Evolutionary conservation across 2,888 invertebrate species (phyloP), one percentile per base, ranked within the genome.

Genomic region (Notodonta ziczac): DNA sequence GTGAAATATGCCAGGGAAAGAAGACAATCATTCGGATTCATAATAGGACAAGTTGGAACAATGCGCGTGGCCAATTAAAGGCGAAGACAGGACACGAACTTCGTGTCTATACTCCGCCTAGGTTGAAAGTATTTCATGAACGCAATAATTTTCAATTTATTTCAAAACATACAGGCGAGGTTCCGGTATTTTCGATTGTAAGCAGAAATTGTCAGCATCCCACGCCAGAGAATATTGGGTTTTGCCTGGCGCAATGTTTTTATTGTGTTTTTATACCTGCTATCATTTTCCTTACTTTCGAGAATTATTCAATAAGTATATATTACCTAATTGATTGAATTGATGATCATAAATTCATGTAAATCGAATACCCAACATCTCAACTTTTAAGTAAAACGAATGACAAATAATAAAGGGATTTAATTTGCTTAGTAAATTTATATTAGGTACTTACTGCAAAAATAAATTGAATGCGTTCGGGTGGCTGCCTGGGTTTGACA

Each of bases 31-130:
- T 59, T 73, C 67, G 73, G 76, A 76, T 77, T 83, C 80, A 80
- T 80, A 84, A 81, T 82, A 77, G 80, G 82, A 78, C 76, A 77
- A 74, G 74, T 76, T 77, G 80, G 76, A 84, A 87, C 86, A 85
- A 85, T 84, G 80, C 83, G 74, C 80, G 82, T 78, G 73, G 83
- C 87, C 88, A 90, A 91, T 90, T 90, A 90, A 84, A 85, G 78
- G 78, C 80, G 79, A 74, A 81, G 80, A 81, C 81, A 75, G 75
- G 79, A 87, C 87, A 90, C 86, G 87, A 86, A 84, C 76, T 86
- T 83, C 83, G 81, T 86, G 86, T 87, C 81, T 78, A 72, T 75
- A 78, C 76, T 76, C 81, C 77, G 78, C 74, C 75, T 74, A 73
- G 76, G 83, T 81, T 84, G 87, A 88, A 84, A 83, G 72, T 82